These are phyloP conservation scores for Bugula neritina DNA, from an alignment of 2,888 invertebrate species.

Conservation along the genomic window DNA sequence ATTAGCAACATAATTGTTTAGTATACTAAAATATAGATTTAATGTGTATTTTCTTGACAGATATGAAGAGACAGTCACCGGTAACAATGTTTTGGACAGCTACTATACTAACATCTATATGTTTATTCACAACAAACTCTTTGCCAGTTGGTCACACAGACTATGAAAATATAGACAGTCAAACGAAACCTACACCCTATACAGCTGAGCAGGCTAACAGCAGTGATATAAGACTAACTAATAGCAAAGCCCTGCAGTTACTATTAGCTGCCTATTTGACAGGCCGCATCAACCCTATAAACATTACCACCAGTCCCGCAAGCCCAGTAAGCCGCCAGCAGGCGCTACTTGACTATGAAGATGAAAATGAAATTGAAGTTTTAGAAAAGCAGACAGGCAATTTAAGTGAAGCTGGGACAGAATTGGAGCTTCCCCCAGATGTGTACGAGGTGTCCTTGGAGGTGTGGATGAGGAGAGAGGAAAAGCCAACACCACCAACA, in stretches of 20 bases:
- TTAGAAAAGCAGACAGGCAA: background rate
- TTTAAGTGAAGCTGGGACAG: background rate
- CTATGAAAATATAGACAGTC: background rate
- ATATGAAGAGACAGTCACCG: too few species aligned
- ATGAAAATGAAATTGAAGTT: background rate
- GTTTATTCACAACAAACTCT: background rate
- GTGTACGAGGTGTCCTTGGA: conserved; percentile 7
- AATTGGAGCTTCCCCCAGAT: conserved; percentile 12
- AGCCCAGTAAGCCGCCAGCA: background rate
- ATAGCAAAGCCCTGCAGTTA: background rate
- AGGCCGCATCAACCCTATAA: background rate
- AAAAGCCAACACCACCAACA: background rate
- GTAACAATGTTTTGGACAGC: too few species aligned
- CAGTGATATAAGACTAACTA: background rate
- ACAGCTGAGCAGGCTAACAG: too few species aligned
- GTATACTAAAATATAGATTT: too few species aligned
- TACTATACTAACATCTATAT: background rate
- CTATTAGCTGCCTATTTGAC: background rate
- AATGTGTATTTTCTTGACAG: too few species aligned
- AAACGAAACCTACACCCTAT: background rate
- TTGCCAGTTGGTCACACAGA: background rate
- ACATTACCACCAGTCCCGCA: background rate
- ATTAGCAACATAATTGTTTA: too few species aligned
- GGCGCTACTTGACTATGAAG: conserved; percentile 9
- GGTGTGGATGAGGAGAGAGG: background rate